These are phyloP conservation scores for Laticauda colubrina DNA, from an alignment of 2,113 vertebrate genomes.

Conservation along the genomic window DNA sequence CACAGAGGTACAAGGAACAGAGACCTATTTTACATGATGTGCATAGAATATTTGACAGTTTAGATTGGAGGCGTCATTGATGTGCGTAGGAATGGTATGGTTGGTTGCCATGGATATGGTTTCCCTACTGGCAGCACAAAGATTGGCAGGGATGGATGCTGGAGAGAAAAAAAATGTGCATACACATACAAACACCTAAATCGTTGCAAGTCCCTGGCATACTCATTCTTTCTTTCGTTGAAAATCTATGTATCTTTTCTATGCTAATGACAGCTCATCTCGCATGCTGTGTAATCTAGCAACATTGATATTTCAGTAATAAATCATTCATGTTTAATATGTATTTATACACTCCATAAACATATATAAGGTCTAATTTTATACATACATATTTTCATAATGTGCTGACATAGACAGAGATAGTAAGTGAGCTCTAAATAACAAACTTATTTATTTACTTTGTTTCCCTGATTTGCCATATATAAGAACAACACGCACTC, in stretches of 20 bases:
- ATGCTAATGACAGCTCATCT: slow-evolving; percentile 69
- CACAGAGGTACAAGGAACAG: slow-evolving; percentile 84
- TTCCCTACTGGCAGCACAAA: slow-evolving; percentile 72
- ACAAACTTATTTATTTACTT: slow-evolving; percentile 41
- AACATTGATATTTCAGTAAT: slow-evolving; percentile 68
- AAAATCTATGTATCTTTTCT: slow-evolving; percentile 61
- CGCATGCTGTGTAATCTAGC: slow-evolving; percentile 66
- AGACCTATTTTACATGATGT: slow-evolving; percentile 88
- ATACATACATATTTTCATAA: slow-evolving; percentile 43
- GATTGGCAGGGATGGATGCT: slow-evolving; percentile 71
- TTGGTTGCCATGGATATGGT: slow-evolving; percentile 80
- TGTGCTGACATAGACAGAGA: slow-evolving; percentile 52
- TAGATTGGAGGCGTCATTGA: slow-evolving; percentile 71
- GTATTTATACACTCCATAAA: slow-evolving; percentile 57
- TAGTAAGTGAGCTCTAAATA: slow-evolving; percentile 43
- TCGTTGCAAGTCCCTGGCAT: slow-evolving; percentile 60
- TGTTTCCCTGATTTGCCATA: slow-evolving; percentile 41
- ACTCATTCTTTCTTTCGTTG: slow-evolving; percentile 67
- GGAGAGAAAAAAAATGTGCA: slow-evolving; percentile 18
- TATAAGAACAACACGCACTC: not conserved
- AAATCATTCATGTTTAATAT: slow-evolving; percentile 66
- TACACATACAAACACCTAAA: slow-evolving; percentile 42
- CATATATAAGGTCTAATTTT: slow-evolving; percentile 49
- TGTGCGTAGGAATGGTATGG: slow-evolving; percentile 71
- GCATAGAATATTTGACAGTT: slow-evolving; percentile 86